phyloP scores from a whole-genome alignment of 2,888 invertebrate genomes.

The Caenorhabditis sp. region DNA sequence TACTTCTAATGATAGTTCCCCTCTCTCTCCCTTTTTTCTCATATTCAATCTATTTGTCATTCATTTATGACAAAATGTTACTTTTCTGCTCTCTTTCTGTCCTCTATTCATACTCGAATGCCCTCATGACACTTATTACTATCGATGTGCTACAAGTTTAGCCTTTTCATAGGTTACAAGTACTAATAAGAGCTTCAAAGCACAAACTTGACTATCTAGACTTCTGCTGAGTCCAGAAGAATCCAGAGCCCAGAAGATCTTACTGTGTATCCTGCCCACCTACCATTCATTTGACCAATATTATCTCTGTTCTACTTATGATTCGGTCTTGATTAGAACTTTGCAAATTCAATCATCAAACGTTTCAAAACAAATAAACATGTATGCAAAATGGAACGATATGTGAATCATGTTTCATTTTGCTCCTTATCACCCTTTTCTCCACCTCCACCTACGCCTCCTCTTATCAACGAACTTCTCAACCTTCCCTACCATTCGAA shows the following conservation, averaged over 20 bases:
- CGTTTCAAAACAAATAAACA: background rate
- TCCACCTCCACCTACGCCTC: constrained; percentile 9
- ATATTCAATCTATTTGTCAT: constrained; percentile 19
- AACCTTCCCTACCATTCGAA: background rate
- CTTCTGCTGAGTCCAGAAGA: too few species aligned
- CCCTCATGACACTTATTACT: constrained; percentile 10
- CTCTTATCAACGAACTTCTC: constrained; percentile 20
- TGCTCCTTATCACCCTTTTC: background rate
- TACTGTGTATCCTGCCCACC: too few species aligned
- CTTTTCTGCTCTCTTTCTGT: constrained; percentile 9
- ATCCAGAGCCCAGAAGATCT: too few species aligned
- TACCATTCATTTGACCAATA: too few species aligned
- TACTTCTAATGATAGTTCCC: constrained; percentile 6
- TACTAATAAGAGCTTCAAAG: too few species aligned
- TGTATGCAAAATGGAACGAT: constrained; percentile 28
- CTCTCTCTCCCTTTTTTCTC: background rate
- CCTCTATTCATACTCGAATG: constrained; percentile 15
- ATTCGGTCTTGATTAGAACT: too few species aligned
- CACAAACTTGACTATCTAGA: too few species aligned
- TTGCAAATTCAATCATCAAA: too few species aligned
- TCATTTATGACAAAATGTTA: constrained; percentile 21
- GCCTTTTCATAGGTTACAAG: too few species aligned
- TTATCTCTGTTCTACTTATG: too few species aligned
- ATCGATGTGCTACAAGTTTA: background rate
- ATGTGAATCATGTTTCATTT: constrained; percentile 39